Evolutionary conservation across 53 echinoderm and acorn worm species (phyloP).

Genomic region (Actinopyga echinites): DNA sequence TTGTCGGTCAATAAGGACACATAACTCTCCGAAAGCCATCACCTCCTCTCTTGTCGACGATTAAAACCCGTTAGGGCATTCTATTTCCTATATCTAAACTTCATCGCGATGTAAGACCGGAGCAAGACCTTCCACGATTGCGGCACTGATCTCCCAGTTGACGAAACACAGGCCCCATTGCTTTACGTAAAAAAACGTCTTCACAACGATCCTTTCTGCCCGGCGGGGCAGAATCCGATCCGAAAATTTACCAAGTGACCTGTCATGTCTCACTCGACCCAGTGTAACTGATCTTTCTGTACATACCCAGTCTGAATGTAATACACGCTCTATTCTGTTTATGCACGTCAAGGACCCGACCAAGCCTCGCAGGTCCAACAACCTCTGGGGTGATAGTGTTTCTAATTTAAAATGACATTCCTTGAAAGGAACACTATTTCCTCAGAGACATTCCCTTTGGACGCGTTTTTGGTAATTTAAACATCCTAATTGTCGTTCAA

Average conservation of each 20-base stretch:
- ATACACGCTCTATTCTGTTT: conserved; percentile 29
- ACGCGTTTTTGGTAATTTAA: too few relatives aligned
- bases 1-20: conserved; percentile 8
- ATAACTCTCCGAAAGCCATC: background rate
- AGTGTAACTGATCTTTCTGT: conserved; percentile 4
- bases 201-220: background rate
- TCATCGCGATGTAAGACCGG: background rate
- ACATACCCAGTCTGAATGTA: conserved; percentile 15
- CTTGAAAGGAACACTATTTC: background rate
- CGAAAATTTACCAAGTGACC: conserved; percentile 5
- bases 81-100: background rate
- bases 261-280: conserved; percentile 28
- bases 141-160: conserved; percentile 28
- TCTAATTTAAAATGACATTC: conserved; percentile 36
- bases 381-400: conserved; percentile 11
- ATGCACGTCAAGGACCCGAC: conserved; percentile 20
- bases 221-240: conserved; percentile 4
- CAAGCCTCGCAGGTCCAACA: conserved; percentile 20
- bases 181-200: background rate
- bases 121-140: conserved; percentile 7
- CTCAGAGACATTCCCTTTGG: too few relatives aligned
- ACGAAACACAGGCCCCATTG: conserved; percentile 1
- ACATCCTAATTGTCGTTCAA: too few relatives aligned
- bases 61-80: conserved; percentile 27
- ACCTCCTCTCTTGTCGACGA: background rate